Evolutionary conservation across 2,888 invertebrate species (phyloP), one percentile per base, ranked within the genome.

Genomic region (Conops quadrifasciatus): DNA sequence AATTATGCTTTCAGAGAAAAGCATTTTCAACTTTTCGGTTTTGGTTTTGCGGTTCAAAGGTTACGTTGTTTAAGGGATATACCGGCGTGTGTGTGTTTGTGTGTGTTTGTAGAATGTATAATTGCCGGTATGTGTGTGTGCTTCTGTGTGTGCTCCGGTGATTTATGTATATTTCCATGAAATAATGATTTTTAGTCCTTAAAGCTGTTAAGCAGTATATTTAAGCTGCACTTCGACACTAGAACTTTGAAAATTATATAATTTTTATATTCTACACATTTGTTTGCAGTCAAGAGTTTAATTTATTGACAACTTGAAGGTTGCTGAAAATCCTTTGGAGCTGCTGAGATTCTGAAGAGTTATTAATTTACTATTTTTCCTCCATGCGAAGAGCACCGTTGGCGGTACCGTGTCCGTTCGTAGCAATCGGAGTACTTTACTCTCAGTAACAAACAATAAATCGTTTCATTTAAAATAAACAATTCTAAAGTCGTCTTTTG

Each of bases 401-500:
- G 45, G 13, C 5, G 9, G 45, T 11, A 43, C 13, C 13, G 5
- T 11, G 45, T 43, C 13, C 45, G 45, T 13, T 43, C 13, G 5
- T 43, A 11, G 45, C 45, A 11, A 43, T 43, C 45, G 13, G 45
- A 5, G 5, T 13, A 13, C 5, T 11, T 43, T 43, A 53, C 24
- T 19, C 24, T 53, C 21, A 53, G 53, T 24, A 21, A 19, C 45
- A 21, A 58, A 45, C 56, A 56, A 67, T 45, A 45, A 56, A 56
- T 36, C 56, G 58, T 67, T 67, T 58, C 36, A 58, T 43, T 56
- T n/a, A 26, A 19, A 67, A 67, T 58, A 43, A n/a, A n/a, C n/a
- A n/a, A n/a, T n/a, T n/a, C n/a, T n/a, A n/a, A n/a, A n/a, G n/a
- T n/a, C 28, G 19, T 53, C 53, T 5, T n/a, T 21, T 19, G 7